A percentile compares a stretch with the other conserved stretches of the same genome.
Conservation (phyloP, 2,888 invertebrate species). For the Helicoverpa assulta region DNA sequence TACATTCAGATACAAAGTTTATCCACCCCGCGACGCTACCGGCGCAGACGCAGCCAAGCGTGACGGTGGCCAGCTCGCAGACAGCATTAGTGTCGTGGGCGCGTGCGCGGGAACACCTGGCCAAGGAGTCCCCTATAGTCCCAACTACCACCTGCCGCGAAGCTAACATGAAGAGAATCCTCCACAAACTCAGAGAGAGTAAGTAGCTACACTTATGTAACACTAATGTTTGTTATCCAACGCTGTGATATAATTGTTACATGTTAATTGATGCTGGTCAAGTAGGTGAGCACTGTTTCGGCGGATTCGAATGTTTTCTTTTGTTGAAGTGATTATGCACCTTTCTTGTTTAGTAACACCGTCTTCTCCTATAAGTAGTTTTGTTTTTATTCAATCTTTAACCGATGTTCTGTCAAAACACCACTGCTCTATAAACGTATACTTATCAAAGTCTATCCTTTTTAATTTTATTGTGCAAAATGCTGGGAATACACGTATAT, state of each 20-base stretch:
- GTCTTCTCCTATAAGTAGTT: neutral
- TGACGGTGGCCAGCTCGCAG: constrained; percentile 69
- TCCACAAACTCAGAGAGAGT: constrained; percentile 81
- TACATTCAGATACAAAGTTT: constrained; percentile 73
- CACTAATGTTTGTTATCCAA: constrained; percentile 28
- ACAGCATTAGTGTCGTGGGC: constrained; percentile 76
- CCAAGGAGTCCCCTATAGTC: constrained; percentile 21
- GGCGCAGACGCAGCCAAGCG: constrained; percentile 73
- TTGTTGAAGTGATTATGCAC: constrained; percentile 18
- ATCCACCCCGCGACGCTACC: constrained; percentile 81
- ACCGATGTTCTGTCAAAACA: constrained; percentile 18
- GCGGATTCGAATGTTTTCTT: constrained; percentile 16
- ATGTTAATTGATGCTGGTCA: constrained; percentile 40
- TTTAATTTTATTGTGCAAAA: constrained; percentile 26
- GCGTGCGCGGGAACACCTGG: constrained; percentile 78
- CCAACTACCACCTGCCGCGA: constrained; percentile 2
- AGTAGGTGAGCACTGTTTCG: constrained; percentile 44
- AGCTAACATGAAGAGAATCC: constrained; percentile 80
- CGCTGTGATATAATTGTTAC: constrained; percentile 48
- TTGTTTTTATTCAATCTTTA: constrained; percentile 4
- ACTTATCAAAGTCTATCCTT: neutral
- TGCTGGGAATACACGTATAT: constrained; percentile 35
- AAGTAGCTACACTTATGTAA: constrained; percentile 66
- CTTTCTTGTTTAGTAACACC: neutral
- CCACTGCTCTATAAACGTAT: neutral